Evolutionary conservation across 2,888 invertebrate species (phyloP).

Genomic region (Hypsopygia costalis): DNA sequence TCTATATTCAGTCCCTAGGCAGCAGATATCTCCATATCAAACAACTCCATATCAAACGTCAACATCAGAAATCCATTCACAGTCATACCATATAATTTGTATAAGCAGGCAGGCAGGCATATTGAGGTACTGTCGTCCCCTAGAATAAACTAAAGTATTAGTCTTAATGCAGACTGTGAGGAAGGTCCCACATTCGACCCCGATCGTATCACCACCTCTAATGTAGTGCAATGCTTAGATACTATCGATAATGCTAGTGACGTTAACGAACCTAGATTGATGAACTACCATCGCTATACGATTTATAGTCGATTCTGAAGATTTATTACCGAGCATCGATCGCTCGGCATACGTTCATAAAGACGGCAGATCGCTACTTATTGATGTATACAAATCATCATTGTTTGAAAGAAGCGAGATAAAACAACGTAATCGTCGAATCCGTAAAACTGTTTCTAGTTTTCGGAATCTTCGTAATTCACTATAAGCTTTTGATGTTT

Average conservation of each 20-base stretch:
- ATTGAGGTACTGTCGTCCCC: no score
- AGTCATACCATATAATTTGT: no score
- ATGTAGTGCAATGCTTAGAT: no score
- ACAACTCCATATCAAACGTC: no score
- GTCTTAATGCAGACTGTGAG: no score
- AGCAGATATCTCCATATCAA: no score
- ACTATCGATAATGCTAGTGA: no score
- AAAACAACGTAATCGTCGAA: constrained; percentile 11
- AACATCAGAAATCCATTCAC: no score
- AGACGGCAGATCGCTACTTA: constrained; percentile 10
- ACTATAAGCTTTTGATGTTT: constrained; percentile 44
- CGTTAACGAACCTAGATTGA: not conserved
- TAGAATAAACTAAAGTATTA: no score
- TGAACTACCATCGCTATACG: not conserved
- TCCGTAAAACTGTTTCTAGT: constrained; percentile 24
- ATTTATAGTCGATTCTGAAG: not conserved
- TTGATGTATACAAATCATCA: constrained; percentile 26
- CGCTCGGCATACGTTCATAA: not conserved
- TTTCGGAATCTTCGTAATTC: constrained; percentile 12
- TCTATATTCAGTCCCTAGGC: no score
- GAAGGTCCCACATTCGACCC: constrained; percentile 34
- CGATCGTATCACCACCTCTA: constrained; percentile 15
- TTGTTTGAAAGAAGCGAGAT: constrained; percentile 31
- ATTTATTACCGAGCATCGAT: not conserved
- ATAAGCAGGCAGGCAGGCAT: no score